Conservation (phyloP, 2,113 vertebrate species). For the Lasiurus borealis region DNA sequence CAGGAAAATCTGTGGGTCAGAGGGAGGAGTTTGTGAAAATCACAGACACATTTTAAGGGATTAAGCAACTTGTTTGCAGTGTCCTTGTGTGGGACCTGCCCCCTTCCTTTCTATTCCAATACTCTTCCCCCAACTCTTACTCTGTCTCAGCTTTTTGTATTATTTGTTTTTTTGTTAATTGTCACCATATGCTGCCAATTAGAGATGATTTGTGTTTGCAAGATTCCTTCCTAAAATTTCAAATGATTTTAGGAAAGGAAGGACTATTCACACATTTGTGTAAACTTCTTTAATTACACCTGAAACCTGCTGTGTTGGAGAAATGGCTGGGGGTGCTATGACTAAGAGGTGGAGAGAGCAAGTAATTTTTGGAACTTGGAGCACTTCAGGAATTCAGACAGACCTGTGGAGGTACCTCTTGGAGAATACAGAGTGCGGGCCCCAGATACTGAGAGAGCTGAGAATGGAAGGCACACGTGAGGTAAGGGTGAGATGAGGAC, state of each 20-base stretch:
- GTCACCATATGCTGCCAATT: background rate
- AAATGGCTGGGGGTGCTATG: background rate
- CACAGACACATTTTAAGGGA: slow-evolving; percentile 55
- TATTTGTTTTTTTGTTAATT: background rate
- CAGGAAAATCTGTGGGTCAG: slow-evolving; percentile 62
- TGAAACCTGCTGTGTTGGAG: background rate
- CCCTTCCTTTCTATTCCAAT: background rate
- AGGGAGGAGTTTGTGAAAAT: slow-evolving; percentile 50
- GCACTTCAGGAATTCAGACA: background rate
- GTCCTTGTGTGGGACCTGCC: background rate
- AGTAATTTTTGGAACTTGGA: background rate
- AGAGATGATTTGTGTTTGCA: slow-evolving; percentile 1
- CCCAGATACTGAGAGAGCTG: background rate
- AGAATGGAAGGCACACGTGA: background rate
- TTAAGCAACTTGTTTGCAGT: slow-evolving; percentile 23
- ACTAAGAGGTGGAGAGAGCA: background rate
- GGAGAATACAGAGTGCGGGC: background rate
- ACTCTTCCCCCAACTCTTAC: background rate
- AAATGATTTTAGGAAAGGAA: slow-evolving; percentile 22
- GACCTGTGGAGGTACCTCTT: background rate
- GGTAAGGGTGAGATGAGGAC: background rate
- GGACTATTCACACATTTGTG: background rate
- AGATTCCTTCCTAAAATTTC: slow-evolving; percentile 29
- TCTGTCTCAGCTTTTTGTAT: background rate
- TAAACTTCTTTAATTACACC: slow-evolving; percentile 37